Percentiles rank a stretch among this genome's conserved stretches.
These are phyloP conservation scores for Porites lobata DNA, from an alignment of 92 coral and sea anemone species.

Conservation along the genomic window DNA sequence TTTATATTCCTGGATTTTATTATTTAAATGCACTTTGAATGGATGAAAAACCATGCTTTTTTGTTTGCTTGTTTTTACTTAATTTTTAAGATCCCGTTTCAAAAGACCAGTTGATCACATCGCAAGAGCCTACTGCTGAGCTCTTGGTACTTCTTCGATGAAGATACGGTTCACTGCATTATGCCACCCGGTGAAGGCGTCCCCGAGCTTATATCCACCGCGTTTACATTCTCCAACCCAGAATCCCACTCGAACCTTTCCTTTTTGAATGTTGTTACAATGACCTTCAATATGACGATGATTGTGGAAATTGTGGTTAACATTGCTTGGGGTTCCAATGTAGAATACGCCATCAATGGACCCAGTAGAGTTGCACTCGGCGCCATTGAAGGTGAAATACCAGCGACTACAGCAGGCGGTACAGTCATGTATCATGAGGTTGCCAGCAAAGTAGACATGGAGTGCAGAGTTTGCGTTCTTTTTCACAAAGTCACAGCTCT, in stretches of 20 bases:
- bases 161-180: slow-evolving; percentile 7
- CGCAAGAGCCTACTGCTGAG: neutral
- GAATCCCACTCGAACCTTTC: slow-evolving; percentile 50
- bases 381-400: no score
- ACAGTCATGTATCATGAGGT: slow-evolving; percentile 17
- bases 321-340: neutral
- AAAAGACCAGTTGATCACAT: no score
- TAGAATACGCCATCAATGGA: slow-evolving; percentile 56
- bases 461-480: neutral
- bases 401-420: neutral
- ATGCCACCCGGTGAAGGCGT: slow-evolving; percentile 2
- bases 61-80: no score
- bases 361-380: slow-evolving; percentile 18
- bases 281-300: slow-evolving; percentile 69
- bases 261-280: slow-evolving; percentile 38
- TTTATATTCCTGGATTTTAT: no score
- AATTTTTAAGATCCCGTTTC: no score
- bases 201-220: neutral
- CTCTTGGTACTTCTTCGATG: slow-evolving; percentile 14
- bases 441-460: slow-evolving; percentile 39
- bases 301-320: neutral
- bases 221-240: slow-evolving; percentile 41
- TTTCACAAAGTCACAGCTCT: slow-evolving; percentile 30
- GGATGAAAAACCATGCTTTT: no score
- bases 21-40: no score